Evolutionary conservation across 1,140 invertebrate species (phyloP), one percentile per base, ranked within the genome.

Genomic region (Ceratina calcarata): DNA sequence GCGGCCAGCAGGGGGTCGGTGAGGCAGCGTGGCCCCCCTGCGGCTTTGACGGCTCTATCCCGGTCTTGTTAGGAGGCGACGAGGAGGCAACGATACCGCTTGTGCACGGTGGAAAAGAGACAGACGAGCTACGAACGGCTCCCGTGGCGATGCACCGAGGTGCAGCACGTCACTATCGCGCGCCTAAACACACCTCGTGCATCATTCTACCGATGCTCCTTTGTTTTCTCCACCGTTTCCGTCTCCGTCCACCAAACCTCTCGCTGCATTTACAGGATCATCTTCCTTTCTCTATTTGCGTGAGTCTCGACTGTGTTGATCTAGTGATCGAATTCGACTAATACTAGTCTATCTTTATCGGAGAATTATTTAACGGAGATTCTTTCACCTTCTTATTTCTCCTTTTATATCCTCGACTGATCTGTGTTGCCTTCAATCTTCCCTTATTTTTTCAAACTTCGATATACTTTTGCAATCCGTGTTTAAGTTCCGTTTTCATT

Each of bases 21-120:
- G 16, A 85, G 88, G 87, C 86, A 89, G 78, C 88, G 88, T 72
- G 81, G 90, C 85, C 91, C 92, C 89, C 92, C 92, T 89, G 92
- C 81, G 90, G 92, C 88, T 93, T 92, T 93, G 92, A 93, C 91
- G 91, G 92, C 92, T 93, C 92, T 93, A 93, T 93, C 91, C 89
- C 87, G 87, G 88, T 90, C 88, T 90, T 91, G 90, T 92, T 92
- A 89, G 86, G 81, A 78, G 67, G 22, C 66, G 80, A 77, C 67
- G 76, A 78, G 45, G 80, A 87, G 78, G 64, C 77, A n/a, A 55
- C 57, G 62, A 69, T 83, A 78, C 74, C 75, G 62, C 53, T 61
- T 53, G 20, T 16, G n/a, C 51, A 22, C 3, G 16, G 77, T 65
- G 66, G 66, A 66, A 83, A 66, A 55, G 76, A 87, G 78, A 87